phyloP scores from a whole-genome alignment of 2,888 invertebrate species.

The Dichetophora obliterata region DNA sequence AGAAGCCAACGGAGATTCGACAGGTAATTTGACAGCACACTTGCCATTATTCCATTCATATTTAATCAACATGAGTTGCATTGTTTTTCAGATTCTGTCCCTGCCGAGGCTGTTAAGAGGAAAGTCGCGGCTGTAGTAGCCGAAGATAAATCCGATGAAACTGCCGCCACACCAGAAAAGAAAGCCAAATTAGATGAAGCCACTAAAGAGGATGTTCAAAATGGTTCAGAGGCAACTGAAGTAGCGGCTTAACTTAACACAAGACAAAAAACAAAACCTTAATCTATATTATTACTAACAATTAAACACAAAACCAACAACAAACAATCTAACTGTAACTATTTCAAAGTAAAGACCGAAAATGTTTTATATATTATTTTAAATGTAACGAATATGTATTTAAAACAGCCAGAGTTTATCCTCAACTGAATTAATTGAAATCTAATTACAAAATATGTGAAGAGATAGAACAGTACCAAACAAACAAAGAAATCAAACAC shows the following conservation, averaged over 20 bases:
- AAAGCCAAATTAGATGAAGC: slow-evolving; percentile 69
- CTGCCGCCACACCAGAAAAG: slow-evolving; percentile 68
- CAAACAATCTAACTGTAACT: slow-evolving; percentile 31
- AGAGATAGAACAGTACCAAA: not conserved
- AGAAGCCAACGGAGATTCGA: slow-evolving; percentile 68
- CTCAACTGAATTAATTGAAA: slow-evolving; percentile 28
- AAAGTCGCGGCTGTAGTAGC: slow-evolving; percentile 63
- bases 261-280: slow-evolving; percentile 54
- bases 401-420: slow-evolving; percentile 42
- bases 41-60: too few species aligned
- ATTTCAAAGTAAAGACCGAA: slow-evolving; percentile 32
- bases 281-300: slow-evolving; percentile 44
- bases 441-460: slow-evolving; percentile 16
- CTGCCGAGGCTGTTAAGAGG: slow-evolving; percentile 69
- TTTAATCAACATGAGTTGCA: not conserved
- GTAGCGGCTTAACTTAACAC: slow-evolving; percentile 68
- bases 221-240: slow-evolving; percentile 69
- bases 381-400: slow-evolving; percentile 48
- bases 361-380: slow-evolving; percentile 39
- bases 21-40: slow-evolving; percentile 55
- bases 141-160: slow-evolving; percentile 64
- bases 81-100: slow-evolving; percentile 57
- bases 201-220: slow-evolving; percentile 68
- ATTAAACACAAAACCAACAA: slow-evolving; percentile 49
- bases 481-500: not conserved